Base-by-base conservation (phyloP, 2,113 vertebrate species). In the Prinia subflava region DNA sequence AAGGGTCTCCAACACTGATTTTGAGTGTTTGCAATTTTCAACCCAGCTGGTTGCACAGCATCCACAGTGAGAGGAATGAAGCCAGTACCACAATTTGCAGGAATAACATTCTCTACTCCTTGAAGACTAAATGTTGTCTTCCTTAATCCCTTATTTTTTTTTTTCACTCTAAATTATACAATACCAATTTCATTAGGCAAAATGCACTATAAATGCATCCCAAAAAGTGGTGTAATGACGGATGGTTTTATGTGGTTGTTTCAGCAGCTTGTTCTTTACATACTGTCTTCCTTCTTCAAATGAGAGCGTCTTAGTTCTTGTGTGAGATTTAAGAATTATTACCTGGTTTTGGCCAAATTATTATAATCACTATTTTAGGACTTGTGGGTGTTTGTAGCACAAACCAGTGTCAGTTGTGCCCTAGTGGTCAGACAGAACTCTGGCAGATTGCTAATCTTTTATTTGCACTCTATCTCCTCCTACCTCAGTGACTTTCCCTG, bases 11-110 rank as follows among this genome's bases (percentile, higher is more conserved):
- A 82, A 49, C 18, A 39, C 31, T 47, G 90, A 55, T 83, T 89
- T 56, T 75, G 42, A 93, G 44, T 71, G 47, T 71, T 83, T 91
- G 24, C 74, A 90, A 63, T 78, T 97, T 95, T 96, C 52, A 90
- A 37, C 67, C 37, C 67, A 94, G 69, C 49, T 94, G 50, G 55
- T 77, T 93, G 49, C 44, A 87, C 67, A 90, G 41, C 87, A 33
- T 65, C 53, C 77, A 60, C 28, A 60, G 42, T 39, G 41, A 90
- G 47, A 83, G 57, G 47, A 94, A 23, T 57, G 37, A 71, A 95
- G 46, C 35, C 77, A 86, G 55, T 59, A 15, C 27, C 62, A 83
- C 55, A 78, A 41, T 89, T 96, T 82, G 74, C 27, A 87, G 7
- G 52, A 68, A 89, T 65, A 73, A 82, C 28, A 62, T 33, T 91